Evolutionary conservation across 64 coral and sea anemone genomes (phyloP).

Genomic region (Dendrophyllia cribrosa): DNA sequence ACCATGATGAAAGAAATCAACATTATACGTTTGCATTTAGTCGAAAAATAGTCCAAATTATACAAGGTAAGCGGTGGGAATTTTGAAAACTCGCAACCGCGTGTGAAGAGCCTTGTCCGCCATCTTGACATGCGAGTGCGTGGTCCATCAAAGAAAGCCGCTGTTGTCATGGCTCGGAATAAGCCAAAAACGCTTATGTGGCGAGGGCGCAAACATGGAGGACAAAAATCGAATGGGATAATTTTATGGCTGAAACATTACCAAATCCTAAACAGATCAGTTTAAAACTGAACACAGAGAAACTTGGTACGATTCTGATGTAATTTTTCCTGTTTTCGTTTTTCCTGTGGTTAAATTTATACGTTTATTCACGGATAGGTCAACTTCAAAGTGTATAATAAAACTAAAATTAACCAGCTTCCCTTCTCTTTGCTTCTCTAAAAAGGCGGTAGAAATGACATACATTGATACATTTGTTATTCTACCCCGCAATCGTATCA

Average conservation of each 20-base stretch:
- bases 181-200: background rate
- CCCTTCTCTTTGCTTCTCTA: too few relatives aligned
- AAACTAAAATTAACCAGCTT: too few relatives aligned
- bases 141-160: background rate
- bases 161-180: background rate
- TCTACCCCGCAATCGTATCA: too few relatives aligned
- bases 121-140: slow-evolving; percentile 3
- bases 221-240: background rate
- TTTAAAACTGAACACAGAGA: background rate
- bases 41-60: background rate
- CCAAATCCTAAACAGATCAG: background rate
- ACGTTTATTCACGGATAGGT: too few relatives aligned
- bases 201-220: slow-evolving; percentile 9
- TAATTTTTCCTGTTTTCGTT: background rate
- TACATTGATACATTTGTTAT: too few relatives aligned
- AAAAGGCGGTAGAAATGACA: too few relatives aligned
- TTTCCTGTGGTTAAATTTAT: background rate
- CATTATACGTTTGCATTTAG: background rate
- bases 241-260: background rate
- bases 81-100: background rate
- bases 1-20: background rate
- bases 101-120: background rate
- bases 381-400: too few relatives aligned
- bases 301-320: background rate
- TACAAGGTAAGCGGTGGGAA: background rate